Percentiles rank a stretch among this genome's conserved stretches.
These are phyloP conservation scores for Sebastolobus alascanus DNA, from an alignment of 2,797 vertebrate species.

Conservation along the genomic window DNA sequence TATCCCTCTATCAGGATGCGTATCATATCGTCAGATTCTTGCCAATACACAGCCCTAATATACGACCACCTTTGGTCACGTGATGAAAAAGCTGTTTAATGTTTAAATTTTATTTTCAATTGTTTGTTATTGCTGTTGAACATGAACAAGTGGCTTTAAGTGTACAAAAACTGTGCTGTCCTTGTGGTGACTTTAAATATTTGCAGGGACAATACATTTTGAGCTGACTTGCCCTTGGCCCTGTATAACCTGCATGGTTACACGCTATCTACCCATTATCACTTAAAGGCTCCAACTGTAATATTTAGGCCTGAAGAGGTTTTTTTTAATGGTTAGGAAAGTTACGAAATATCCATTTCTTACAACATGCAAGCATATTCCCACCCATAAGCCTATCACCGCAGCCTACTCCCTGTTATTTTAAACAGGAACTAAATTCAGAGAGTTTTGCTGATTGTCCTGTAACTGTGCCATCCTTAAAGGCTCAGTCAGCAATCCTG, in stretches of 20 bases:
- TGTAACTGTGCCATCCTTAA: neutral
- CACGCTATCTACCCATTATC: neutral
- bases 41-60: too few relatives aligned
- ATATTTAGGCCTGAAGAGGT: neutral
- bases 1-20: too few relatives aligned
- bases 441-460: constrained; percentile 1
- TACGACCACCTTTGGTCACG: neutral
- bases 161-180: neutral
- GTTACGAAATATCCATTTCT: neutral
- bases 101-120: neutral
- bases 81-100: neutral
- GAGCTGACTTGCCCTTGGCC: neutral
- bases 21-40: too few relatives aligned
- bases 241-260: neutral
- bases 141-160: neutral
- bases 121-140: neutral
- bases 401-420: neutral
- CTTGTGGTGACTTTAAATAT: neutral
- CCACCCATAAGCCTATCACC: neutral
- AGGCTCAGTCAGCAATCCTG: neutral
- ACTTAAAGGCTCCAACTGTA: neutral
- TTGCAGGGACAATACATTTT: neutral
- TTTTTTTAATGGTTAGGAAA: neutral
- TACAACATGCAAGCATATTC: neutral
- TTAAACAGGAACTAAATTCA: neutral